Evolutionary conservation across 2,113 vertebrate genomes (phyloP).

Genomic region (Calyptomena viridis): DNA sequence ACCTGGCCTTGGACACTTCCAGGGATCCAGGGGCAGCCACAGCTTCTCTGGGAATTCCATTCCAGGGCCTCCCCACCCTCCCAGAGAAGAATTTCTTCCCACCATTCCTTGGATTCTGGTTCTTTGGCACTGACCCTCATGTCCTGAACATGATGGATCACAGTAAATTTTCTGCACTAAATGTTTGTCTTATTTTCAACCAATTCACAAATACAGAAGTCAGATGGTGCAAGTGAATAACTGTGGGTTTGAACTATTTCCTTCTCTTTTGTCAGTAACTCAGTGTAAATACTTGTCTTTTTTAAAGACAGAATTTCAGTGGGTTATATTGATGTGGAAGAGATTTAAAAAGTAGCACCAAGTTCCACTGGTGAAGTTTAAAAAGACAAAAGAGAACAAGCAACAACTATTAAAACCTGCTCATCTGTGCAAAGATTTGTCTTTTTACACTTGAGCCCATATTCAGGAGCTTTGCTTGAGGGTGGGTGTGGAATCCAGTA

Average conservation of each 20-base stretch:
- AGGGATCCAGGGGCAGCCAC: not conserved
- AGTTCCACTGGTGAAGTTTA: not conserved
- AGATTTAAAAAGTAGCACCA: not conserved
- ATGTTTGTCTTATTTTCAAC: not conserved
- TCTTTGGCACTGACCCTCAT: not conserved
- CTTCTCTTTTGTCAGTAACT: not conserved
- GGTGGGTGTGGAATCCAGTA: not conserved
- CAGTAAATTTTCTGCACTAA: not conserved
- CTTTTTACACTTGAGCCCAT: rapidly evolving
- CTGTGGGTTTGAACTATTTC: not conserved
- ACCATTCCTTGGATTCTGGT: not conserved
- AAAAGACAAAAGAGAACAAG: not conserved
- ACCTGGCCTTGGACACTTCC: not conserved
- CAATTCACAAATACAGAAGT: too few relatives aligned
- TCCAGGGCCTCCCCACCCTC: not conserved
- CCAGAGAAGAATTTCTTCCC: not conserved
- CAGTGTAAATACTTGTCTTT: not conserved
- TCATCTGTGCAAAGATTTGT: not conserved
- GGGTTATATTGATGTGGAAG: not conserved
- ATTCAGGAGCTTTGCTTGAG: too few relatives aligned
- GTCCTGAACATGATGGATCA: not conserved
- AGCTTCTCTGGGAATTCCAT: not conserved
- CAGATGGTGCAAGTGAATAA: not conserved
- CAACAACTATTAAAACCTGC: not conserved
- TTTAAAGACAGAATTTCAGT: not conserved